Evolutionary conservation across 2,888 invertebrate genomes (phyloP).

Genomic region (Cactoblastis cactorum): DNA sequence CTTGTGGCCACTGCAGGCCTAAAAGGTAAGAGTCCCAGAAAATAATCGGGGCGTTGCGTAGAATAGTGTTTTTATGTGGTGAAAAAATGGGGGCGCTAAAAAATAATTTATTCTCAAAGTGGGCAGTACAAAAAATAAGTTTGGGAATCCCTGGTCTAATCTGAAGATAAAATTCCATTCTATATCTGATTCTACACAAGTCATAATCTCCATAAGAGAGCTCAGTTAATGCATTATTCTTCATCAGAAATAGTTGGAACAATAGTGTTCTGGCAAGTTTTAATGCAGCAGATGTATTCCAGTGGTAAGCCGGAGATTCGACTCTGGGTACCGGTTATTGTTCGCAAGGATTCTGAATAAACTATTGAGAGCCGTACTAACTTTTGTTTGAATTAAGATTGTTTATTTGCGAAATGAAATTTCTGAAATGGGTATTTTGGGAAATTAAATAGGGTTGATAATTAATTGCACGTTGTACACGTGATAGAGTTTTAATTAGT

Average conservation of each 20-base stretch:
- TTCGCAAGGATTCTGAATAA: conserved; percentile 8
- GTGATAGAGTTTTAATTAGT: too few relatives aligned
- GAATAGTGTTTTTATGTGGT: too few relatives aligned
- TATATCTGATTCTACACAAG: background rate
- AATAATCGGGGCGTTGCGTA: too few relatives aligned
- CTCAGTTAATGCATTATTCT: background rate
- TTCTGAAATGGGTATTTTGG: background rate
- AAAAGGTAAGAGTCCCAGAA: too few relatives aligned
- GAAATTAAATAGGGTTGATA: background rate
- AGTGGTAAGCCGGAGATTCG: conserved; percentile 6
- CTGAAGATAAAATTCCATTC: too few relatives aligned
- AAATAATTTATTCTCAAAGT: too few relatives aligned
- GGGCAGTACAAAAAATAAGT: too few relatives aligned
- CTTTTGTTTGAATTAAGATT: background rate
- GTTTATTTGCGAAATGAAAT: background rate
- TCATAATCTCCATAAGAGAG: background rate
- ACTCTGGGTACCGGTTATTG: background rate
- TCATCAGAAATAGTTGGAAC: background rate
- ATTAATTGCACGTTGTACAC: too few relatives aligned
- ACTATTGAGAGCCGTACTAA: background rate
- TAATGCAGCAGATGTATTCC: background rate
- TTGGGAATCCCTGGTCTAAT: too few relatives aligned
- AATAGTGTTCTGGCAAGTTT: background rate
- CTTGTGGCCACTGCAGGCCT: too few relatives aligned
- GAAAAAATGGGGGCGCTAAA: too few relatives aligned